Evolutionary conservation across 2,113 vertebrate species (phyloP).

Genomic region (Donacobius atricapilla): DNA sequence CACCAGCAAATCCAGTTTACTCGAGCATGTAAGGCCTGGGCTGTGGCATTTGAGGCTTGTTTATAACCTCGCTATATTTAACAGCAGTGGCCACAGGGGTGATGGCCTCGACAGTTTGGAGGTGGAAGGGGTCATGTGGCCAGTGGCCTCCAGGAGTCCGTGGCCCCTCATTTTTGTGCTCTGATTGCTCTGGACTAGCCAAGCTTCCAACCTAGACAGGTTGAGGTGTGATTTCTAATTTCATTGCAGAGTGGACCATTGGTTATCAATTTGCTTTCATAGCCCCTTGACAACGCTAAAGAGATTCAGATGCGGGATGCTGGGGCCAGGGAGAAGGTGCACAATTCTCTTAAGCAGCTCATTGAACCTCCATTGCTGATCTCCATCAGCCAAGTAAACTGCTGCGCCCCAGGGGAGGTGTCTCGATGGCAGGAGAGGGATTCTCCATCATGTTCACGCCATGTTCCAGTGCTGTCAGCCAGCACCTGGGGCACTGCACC

Average conservation of each 20-base stretch:
- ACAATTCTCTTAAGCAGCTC: neutral
- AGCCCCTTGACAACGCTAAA: neutral
- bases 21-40: accelerated
- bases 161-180: neutral
- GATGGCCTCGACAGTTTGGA: neutral
- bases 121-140: neutral
- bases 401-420: neutral
- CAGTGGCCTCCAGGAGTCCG: neutral
- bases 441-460: neutral
- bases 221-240: neutral
- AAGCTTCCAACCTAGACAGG: neutral
- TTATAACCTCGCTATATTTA: neutral
- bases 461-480: neutral
- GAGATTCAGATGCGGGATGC: neutral
- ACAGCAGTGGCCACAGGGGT: neutral
- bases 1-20: neutral
- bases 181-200: neutral
- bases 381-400: neutral
- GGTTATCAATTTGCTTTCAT: neutral
- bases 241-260: accelerated
- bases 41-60: neutral
- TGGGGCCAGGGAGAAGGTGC: neutral
- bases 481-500: neutral
- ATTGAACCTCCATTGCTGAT: neutral
- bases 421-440: neutral